Conservation (phyloP, 2,888 invertebrate genomes). For the Tenthredo amoena region DNA sequence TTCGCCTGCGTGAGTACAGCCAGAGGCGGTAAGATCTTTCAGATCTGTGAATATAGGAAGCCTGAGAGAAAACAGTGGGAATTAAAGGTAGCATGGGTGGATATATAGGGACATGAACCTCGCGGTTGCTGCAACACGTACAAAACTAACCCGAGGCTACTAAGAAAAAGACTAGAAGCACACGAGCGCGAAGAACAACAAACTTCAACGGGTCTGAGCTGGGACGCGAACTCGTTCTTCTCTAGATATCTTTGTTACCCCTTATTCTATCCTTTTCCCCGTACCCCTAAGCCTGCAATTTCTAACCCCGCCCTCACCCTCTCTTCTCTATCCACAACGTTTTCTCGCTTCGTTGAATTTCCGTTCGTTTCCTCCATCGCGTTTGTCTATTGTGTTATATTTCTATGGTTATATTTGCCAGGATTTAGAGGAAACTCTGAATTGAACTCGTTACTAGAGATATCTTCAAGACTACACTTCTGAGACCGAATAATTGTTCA, state of each 20-base stretch:
- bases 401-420: neutral
- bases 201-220: neutral
- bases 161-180: neutral
- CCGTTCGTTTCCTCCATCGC: constrained; percentile 27
- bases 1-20: neutral
- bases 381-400: constrained; percentile 22
- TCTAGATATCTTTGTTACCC: constrained; percentile 5
- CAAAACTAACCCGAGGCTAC: constrained; percentile 26
- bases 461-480: neutral
- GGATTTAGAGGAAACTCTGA: neutral
- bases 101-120: neutral
- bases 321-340: neutral
- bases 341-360: constrained; percentile 6
- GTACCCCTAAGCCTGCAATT: neutral
- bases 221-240: constrained; percentile 9
- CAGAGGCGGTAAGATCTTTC: constrained; percentile 6
- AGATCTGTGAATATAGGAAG: constrained; percentile 3
- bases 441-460: neutral
- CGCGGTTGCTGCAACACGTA: constrained; percentile 15
- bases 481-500: neutral
- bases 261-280: neutral
- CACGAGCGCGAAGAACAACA: constrained; percentile 36
- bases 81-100: neutral
- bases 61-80: neutral
- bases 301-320: neutral